These are phyloP conservation scores for Strigamia maritima DNA, from an alignment of 2,888 invertebrate species.

Conservation along the genomic window DNA sequence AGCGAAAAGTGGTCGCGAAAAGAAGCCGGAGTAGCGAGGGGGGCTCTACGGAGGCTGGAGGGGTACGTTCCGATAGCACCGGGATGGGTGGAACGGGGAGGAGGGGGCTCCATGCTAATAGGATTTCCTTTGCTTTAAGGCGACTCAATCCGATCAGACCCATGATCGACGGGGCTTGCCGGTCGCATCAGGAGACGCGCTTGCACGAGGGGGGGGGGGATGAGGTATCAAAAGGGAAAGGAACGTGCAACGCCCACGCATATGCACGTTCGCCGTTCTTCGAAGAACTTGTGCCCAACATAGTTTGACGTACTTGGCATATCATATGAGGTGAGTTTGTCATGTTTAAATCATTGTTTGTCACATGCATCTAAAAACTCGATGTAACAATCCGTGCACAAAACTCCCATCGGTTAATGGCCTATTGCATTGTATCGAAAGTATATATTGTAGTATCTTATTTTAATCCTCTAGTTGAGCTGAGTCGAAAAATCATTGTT, in stretches of 20 bases:
- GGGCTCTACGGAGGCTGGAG: neutral
- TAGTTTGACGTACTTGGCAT: neutral
- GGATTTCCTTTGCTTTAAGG: constrained; percentile 42
- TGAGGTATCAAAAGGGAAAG: neutral
- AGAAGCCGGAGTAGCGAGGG: neutral
- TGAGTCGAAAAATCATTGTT: no score
- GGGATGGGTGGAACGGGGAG: neutral
- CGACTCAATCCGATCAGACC: constrained; percentile 39
- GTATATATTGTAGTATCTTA: no score
- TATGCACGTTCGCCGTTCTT: neutral
- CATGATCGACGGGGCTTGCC: constrained; percentile 37
- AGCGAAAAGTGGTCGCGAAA: neutral
- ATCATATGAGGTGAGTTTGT: neutral
- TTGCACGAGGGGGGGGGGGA: neutral
- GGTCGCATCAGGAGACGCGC: neutral
- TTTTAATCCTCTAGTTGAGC: no score
- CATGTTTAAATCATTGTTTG: no score
- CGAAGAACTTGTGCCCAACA: neutral
- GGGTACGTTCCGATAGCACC: neutral
- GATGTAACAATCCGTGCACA: no score
- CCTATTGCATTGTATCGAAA: no score
- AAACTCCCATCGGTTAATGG: no score
- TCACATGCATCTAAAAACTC: no score
- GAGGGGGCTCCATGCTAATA: constrained; percentile 40
- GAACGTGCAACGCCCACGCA: neutral